Conservation (phyloP, 2,888 invertebrate genomes). For the Lasioglossum oenotherae region DNA sequence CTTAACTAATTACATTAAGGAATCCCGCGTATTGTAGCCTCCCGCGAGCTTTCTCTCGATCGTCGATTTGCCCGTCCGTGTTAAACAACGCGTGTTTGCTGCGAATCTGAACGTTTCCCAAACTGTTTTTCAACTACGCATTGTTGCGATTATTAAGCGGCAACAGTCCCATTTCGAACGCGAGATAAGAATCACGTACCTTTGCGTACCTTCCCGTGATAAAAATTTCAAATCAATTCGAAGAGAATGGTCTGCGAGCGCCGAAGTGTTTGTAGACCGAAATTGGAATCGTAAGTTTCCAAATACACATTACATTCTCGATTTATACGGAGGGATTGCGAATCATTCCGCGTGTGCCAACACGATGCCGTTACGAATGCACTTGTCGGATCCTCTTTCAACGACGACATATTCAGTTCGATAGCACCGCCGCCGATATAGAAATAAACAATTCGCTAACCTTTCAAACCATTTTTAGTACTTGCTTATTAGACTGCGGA, state of each 20-base stretch:
- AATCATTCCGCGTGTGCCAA: slow-evolving; percentile 38
- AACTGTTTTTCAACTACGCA: slow-evolving; percentile 1
- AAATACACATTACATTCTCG: slow-evolving; percentile 49
- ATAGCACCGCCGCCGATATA: not conserved
- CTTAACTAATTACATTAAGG: slow-evolving; percentile 8
- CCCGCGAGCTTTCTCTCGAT: not conserved
- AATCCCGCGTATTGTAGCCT: not conserved
- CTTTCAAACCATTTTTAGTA: not conserved
- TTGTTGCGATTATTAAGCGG: not conserved
- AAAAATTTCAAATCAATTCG: slow-evolving; percentile 27
- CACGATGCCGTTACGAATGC: slow-evolving; percentile 11
- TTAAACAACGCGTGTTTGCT: not conserved
- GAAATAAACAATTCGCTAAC: slow-evolving; percentile 3
- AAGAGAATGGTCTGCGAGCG: slow-evolving; percentile 37
- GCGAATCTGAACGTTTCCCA: not conserved
- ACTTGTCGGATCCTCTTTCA: not conserved
- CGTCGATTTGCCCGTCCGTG: not conserved
- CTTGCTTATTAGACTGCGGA: not conserved
- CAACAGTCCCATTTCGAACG: not conserved
- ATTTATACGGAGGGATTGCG: slow-evolving; percentile 48
- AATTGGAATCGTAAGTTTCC: slow-evolving; percentile 58
- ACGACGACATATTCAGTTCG: slow-evolving; percentile 1
- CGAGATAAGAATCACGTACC: not conserved
- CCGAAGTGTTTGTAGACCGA: slow-evolving; percentile 50
- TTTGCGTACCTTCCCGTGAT: not conserved